phyloP scores from a whole-genome alignment of 2,113 vertebrate species.

The Sorex fumeus region DNA sequence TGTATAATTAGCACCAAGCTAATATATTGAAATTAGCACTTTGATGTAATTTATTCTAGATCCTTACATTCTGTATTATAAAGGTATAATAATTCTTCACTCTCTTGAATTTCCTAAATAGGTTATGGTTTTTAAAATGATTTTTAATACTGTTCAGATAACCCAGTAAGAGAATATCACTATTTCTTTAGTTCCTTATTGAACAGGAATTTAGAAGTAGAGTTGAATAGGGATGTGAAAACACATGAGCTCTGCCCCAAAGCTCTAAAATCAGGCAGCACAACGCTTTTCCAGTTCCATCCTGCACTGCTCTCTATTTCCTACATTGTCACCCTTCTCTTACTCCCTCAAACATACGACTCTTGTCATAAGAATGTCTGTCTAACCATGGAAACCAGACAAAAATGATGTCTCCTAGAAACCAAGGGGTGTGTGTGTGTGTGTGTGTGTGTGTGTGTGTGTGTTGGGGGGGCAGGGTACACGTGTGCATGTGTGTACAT shows the following conservation, averaged over 20 bases:
- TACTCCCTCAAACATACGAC: background rate
- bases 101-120: background rate
- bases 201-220: background rate
- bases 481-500: too few species aligned
- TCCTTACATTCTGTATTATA: background rate
- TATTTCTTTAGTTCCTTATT: background rate
- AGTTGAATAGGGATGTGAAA: background rate
- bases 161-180: background rate
- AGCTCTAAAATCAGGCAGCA: background rate
- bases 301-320: background rate
- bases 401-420: background rate
- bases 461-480: too few species aligned
- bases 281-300: background rate
- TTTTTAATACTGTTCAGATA: background rate
- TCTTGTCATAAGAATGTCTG: slow-evolving; percentile 24
- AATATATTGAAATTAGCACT: slow-evolving; percentile 20
- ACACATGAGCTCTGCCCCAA: background rate
- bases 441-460: too few species aligned
- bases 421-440: background rate
- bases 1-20: background rate
- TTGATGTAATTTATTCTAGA: slow-evolving; percentile 57
- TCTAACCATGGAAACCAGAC: slow-evolving; percentile 17
- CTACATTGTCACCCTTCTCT: background rate
- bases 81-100: slow-evolving; percentile 1
- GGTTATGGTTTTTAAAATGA: slow-evolving; percentile 14